phyloP scores from a whole-genome alignment of 2,113 vertebrate species.

The Bothrops jararaca region DNA sequence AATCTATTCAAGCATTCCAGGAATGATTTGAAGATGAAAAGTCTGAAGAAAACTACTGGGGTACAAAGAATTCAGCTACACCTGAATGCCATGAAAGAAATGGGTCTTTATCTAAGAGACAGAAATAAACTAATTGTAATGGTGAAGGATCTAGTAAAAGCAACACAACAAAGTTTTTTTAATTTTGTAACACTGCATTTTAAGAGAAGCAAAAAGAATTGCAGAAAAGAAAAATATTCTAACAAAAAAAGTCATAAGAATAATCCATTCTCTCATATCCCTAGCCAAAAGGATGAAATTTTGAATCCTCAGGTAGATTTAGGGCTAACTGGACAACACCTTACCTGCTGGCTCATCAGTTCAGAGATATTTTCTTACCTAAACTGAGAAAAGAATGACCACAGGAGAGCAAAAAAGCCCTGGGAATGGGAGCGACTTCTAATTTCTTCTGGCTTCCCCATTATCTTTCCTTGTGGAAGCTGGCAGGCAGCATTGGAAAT shows the following conservation, averaged over 20 bases:
- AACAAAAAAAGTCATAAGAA: background rate
- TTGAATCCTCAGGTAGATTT: background rate
- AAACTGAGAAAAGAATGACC: background rate
- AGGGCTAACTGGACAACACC: background rate
- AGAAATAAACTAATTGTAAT: background rate
- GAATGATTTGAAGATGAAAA: background rate
- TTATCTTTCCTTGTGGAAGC: background rate
- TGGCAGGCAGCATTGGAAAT: background rate
- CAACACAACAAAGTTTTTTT: background rate
- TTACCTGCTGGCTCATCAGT: background rate
- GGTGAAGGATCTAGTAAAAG: background rate
- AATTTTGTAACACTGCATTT: background rate
- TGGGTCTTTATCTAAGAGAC: background rate
- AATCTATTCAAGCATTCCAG: background rate
- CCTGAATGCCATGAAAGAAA: accelerated
- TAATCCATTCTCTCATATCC: background rate
- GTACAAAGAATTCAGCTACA: background rate
- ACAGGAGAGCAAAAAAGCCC: background rate
- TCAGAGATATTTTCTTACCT: background rate
- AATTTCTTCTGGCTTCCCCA: background rate
- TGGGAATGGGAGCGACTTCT: background rate
- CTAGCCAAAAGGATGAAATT: background rate
- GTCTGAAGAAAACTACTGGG: background rate
- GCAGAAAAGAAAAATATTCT: background rate
- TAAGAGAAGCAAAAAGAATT: background rate